Evolutionary conservation across 2,113 vertebrate genomes (phyloP), one percentile per base, ranked within the genome.

Genomic region (Tachycineta bicolor): DNA sequence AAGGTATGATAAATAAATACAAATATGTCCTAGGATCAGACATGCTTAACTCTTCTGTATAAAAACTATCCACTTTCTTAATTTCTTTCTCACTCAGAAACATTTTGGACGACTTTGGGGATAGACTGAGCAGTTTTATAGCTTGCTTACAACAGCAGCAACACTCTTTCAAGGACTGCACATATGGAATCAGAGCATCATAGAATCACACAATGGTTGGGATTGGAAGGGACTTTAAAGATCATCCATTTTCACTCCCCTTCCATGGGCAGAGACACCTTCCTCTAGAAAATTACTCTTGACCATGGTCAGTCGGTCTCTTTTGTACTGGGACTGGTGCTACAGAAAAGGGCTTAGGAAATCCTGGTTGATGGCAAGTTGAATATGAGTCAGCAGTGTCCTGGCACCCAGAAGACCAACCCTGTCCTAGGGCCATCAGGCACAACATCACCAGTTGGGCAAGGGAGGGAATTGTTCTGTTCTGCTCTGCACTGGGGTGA

Each of bases 371-470:
- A 28, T 41, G 55, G 37, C 1, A 83, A 50, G 5, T 1, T 34
- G 44, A n/a, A 23, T n/a, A 0, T 15, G 37, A 34, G 6, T 10
- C 46, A 60, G 24, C 79, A 60, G 26, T 15, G 44, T 0, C 34
- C 44, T 82, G 79, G 46, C 19, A 82, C 0, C 29, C 55, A 50
- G 4, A 82, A n/a, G 12, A 4, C 4, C 65, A 82, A 2, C 15
- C 29, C 14, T 70, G 65, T 29, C 29, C 79, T 70, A 55, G 46
- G 12, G 37, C 5, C 39, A 67, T 12, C 50, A 37, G 41, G 33
- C 3, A 46, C 39, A 79, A 1, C 18, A 60, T 49, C 64, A 41
- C 23, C 64, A 69, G 9, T 23, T 4, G 11, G 23, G 23, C 43
- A 82, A n/a, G 44, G 19, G 53, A n/a, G 29, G 44, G 9, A 6